Evolutionary conservation across 2,113 vertebrate species (phyloP).

Genomic region (Bothrops jararaca): DNA sequence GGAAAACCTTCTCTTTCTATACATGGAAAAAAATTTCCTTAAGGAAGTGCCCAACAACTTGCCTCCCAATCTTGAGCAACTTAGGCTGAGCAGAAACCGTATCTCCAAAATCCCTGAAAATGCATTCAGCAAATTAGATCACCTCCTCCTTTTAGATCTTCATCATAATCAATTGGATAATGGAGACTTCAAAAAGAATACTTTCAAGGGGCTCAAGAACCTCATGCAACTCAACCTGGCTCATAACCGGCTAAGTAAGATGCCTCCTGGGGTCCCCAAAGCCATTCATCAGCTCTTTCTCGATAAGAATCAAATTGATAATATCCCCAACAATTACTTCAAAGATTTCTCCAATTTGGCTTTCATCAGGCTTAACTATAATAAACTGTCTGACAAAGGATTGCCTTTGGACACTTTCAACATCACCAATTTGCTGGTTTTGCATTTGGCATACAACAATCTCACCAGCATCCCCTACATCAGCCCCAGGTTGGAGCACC

Average conservation of each 20-base stretch:
- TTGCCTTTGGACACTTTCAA: slow-evolving; percentile 90
- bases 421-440: slow-evolving; percentile 86
- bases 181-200: slow-evolving; percentile 81
- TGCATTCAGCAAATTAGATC: slow-evolving; percentile 83
- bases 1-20: slow-evolving; percentile 85
- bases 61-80: slow-evolving; percentile 86
- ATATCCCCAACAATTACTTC: slow-evolving; percentile 90
- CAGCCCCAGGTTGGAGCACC: slow-evolving; percentile 85
- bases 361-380: slow-evolving; percentile 92
- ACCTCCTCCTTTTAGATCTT: slow-evolving; percentile 89
- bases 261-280: slow-evolving; percentile 84
- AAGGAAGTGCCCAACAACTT: slow-evolving; percentile 87
- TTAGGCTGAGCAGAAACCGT: slow-evolving; percentile 85
- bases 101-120: slow-evolving; percentile 88
- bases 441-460: slow-evolving; percentile 93
- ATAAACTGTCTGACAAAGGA: slow-evolving; percentile 88
- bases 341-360: slow-evolving; percentile 83
- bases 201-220: slow-evolving; percentile 88
- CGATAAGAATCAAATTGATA: slow-evolving; percentile 89
- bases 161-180: slow-evolving; percentile 92
- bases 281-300: slow-evolving; percentile 90
- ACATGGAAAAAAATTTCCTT: slow-evolving; percentile 86
- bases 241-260: slow-evolving; percentile 86
- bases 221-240: slow-evolving; percentile 96
- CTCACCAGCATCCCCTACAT: slow-evolving; percentile 83